Evolutionary conservation across 2,113 vertebrate genomes (phyloP), one percentile per base, ranked within the genome.

Genomic region (Sceloporus tristichus): DNA sequence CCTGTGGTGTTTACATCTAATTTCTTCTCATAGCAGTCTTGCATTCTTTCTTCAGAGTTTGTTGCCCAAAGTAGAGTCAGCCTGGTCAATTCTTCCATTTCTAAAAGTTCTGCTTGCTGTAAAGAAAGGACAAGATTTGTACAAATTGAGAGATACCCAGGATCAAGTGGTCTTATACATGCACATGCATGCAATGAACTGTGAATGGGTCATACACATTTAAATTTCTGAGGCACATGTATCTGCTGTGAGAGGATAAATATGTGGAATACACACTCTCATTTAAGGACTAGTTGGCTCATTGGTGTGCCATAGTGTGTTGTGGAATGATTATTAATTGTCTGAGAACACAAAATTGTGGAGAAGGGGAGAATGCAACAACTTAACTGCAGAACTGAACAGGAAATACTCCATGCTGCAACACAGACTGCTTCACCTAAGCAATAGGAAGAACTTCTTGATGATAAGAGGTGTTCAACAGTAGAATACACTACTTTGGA

Each of bases 91-190:
- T 86, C 34, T 14, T 93, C 93, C 87, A 96, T 92, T 89, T 96
- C 94, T 91, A 90, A 95, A 62, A 96, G 94, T 90, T 98, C 97
- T 27, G 94, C 85, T 86, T 93, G 92, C 96, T 97, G 88, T 23
- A 90, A 87, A 85, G 70, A 0, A 62, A 29, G 70, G 9, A 81
- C 1, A 9, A 59, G 40, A n/a, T 6, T 10, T 78, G 42, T 34
- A 42, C 18, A 62, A 42, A 9, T 13, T 54, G 48, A 16, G 13
- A 76, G 34, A 25, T 7, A 76, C 16, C 25, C 21, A 18, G 54
- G 27, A 2, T 3, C n/a, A 71, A 71, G 18, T 34, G n/a, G 29
- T 38, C 29, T 38, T 25, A 73, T n/a, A 21, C n/a, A 62, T 27
- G 18, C 38, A 48, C 4, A 38, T 7, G 29, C 0, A 14, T 71